Evolutionary conservation across 2,797 vertebrate genomes (phyloP), one percentile per base, ranked within the genome.

Genomic region (Acridotheres tristis): DNA sequence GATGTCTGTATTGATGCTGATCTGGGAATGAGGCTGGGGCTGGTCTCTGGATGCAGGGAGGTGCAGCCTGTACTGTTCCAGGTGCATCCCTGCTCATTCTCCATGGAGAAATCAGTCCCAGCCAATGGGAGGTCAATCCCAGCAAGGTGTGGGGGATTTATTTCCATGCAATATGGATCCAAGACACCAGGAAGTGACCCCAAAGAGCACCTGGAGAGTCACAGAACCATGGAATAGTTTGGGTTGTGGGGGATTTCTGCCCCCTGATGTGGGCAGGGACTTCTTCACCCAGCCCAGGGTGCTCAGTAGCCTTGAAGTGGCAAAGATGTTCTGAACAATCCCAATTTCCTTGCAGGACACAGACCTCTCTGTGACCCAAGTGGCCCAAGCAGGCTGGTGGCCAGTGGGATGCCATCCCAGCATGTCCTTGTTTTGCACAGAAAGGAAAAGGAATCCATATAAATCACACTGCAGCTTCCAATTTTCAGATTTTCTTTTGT

Each of bases 321-420:
- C 51, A 72, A n/a, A 75, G 47, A 13, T 42, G 18, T 40, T 47
- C 38, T 65, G 63, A 45, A 51, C 8, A 27, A 47, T 50, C 57
- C 40, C 27, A 9, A 0, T 30, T 81, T 48, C 58, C 23, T 20
- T 71, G 30, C 50, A 53, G 42, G 73, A 11, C 50, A 32, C 34
- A 47, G 51, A 15, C 32, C 34, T 9, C 2, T 38, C 61, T 53
- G 42, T 85, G 63, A 10, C 18, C 51, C 19, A 42, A 29, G 16
- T 1, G 2, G 29, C 26, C 50, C 1, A 0, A 50, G 47, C 3
- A 7, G 55, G 32, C 19, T 90, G 71, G 26, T n/a, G 36, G 48
- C 19, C 61, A 19, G 34, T 21, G 40, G 15, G 42, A 11, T 10
- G n/a, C 13, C 34, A 25, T 29, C 17, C 25, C 61, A 18, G 13